These are phyloP conservation scores for Laupala kohalensis DNA, from an alignment of 1,140 invertebrate genomes.

Conservation along the genomic window DNA sequence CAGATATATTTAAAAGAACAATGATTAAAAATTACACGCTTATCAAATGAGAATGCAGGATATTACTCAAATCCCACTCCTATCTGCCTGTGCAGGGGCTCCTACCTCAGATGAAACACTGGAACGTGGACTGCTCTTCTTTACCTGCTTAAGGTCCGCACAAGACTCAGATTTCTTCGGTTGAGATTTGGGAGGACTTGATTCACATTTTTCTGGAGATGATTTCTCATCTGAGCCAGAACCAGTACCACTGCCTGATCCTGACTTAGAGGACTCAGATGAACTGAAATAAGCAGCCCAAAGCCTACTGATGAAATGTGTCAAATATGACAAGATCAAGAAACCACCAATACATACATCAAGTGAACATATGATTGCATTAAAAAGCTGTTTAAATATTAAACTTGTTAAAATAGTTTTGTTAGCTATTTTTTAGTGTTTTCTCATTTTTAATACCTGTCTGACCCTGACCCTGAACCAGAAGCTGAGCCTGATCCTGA, in stretches of 20 bases:
- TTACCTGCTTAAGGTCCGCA: slow-evolving; percentile 19
- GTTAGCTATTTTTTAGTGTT: neutral
- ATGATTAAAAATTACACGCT: too few species aligned
- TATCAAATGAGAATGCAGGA: neutral
- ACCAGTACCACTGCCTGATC: slow-evolving; percentile 17
- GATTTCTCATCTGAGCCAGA: slow-evolving; percentile 16
- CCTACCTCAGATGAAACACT: neutral
- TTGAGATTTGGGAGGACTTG: neutral
- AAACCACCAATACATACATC: neutral
- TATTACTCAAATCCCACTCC: neutral
- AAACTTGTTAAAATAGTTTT: neutral
- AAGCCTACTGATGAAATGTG: neutral
- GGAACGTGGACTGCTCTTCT: neutral
- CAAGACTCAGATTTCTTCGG: neutral
- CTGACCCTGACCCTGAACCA: slow-evolving; percentile 15
- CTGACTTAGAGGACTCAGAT: slow-evolving; percentile 31
- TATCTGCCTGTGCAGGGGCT: neutral
- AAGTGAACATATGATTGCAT: too few species aligned
- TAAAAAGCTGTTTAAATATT: neutral
- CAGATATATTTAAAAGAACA: too few species aligned
- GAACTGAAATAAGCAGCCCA: slow-evolving; percentile 25
- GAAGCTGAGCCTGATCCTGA: slow-evolving; percentile 31
- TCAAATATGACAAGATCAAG: neutral
- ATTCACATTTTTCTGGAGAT: slow-evolving; percentile 8
- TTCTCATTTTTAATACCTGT: slow-evolving; percentile 27